Evolutionary conservation across 2,888 invertebrate genomes (phyloP).

Genomic region (Eupithecia vulgata): DNA sequence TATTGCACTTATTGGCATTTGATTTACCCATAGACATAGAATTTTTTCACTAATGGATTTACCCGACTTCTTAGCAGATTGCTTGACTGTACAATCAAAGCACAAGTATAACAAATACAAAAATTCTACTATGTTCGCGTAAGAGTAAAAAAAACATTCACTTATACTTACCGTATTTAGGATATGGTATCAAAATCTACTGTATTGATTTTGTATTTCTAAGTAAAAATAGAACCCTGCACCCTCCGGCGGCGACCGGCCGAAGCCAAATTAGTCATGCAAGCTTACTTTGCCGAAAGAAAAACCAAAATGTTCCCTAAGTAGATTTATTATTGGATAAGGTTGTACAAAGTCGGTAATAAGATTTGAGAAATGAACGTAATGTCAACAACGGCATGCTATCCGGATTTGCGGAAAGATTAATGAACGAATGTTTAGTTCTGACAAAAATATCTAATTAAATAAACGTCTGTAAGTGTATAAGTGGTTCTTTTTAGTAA

Average conservation of each 20-base stretch:
- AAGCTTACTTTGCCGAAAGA: slow-evolving; percentile 47
- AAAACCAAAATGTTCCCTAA: slow-evolving; percentile 53
- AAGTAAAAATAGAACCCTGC: too few species aligned
- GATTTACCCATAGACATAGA: too few species aligned
- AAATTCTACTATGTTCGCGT: too few species aligned
- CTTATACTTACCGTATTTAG: too few species aligned
- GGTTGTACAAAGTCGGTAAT: slow-evolving; percentile 68
- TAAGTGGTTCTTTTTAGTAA: too few species aligned
- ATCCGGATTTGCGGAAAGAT: slow-evolving; percentile 66
- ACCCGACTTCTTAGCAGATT: background rate
- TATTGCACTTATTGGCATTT: background rate
- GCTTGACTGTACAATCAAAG: too few species aligned
- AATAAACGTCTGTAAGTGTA: background rate
- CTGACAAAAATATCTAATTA: slow-evolving; percentile 52
- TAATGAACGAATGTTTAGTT: slow-evolving; percentile 71
- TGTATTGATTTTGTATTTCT: too few species aligned
- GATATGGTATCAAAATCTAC: too few species aligned
- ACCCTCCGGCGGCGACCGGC: background rate
- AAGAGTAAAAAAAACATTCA: too few species aligned
- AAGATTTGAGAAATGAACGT: slow-evolving; percentile 78
- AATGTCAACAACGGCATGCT: slow-evolving; percentile 73
- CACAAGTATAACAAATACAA: too few species aligned
- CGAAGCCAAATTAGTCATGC: slow-evolving; percentile 51
- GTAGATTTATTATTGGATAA: slow-evolving; percentile 68
- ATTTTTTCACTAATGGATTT: too few species aligned